A percentile compares a stretch with the other conserved stretches of the same genome.
phyloP scores from a whole-genome alignment of 2,113 vertebrate genomes.

The Apteryx mantelli region DNA sequence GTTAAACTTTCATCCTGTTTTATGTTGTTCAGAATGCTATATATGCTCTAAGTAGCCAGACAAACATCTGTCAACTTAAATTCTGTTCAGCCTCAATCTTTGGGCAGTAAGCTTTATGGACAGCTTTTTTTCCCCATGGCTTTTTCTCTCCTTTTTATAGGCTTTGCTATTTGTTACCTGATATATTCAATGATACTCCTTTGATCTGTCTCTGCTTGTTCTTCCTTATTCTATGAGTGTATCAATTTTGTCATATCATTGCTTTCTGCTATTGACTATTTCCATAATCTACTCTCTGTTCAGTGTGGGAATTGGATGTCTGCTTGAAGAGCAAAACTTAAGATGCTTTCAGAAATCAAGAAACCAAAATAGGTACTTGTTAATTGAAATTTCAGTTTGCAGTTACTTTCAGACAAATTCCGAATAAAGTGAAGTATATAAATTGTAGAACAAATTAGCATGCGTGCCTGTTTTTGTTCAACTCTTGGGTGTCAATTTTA shows the following conservation, averaged over 20 bases:
- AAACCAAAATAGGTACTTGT: background rate
- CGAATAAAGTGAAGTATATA: background rate
- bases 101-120: background rate
- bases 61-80: background rate
- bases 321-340: background rate
- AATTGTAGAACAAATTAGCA: background rate
- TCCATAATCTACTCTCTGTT: background rate
- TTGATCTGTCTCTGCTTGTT: background rate
- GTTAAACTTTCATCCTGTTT: background rate
- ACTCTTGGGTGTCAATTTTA: background rate
- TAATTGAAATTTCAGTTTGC: background rate
- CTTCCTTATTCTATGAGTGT: background rate
- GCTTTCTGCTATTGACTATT: background rate
- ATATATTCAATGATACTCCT: background rate
- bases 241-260: background rate
- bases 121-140: background rate
- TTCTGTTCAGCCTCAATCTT: background rate
- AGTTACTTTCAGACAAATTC: background rate
- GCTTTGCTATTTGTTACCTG: background rate
- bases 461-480: accelerated
- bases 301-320: background rate
- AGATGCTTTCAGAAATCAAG: background rate
- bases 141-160: background rate
- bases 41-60: background rate
- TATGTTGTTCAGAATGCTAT: background rate